Percentiles rank a stretch among this genome's conserved stretches.
phyloP scores from a whole-genome alignment of 2,797 vertebrate genomes.

The Lemur catta region DNA sequence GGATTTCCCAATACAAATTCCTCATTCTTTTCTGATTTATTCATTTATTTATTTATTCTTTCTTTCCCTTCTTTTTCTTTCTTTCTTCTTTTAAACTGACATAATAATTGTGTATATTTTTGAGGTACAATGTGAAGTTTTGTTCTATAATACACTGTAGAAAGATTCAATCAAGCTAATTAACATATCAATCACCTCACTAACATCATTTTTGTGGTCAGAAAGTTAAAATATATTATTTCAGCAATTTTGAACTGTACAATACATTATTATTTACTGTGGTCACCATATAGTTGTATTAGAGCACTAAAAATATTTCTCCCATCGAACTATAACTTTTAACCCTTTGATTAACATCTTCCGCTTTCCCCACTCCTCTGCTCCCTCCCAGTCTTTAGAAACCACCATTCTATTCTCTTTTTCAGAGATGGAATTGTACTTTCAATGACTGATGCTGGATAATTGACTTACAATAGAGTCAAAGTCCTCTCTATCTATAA shows the following conservation, averaged over 20 bases:
- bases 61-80: background rate
- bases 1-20: background rate
- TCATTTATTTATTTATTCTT: background rate
- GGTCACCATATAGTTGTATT: background rate
- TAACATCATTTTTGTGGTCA: background rate
- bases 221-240: background rate
- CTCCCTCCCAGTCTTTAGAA: background rate
- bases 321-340: background rate
- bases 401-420: background rate
- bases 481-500: background rate
- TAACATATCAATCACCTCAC: background rate
- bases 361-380: background rate
- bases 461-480: background rate
- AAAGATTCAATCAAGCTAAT: background rate
- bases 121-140: background rate
- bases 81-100: too few relatives aligned
- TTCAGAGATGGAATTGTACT: background rate
- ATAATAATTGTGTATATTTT: background rate
- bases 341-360: background rate
- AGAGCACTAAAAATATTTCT: background rate
- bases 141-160: background rate
- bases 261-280: background rate
- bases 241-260: background rate
- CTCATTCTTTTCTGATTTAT: background rate
- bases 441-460: background rate